Evolutionary conservation across 2,888 invertebrate species (phyloP).

Genomic region (Pristionchus japonicus): DNA sequence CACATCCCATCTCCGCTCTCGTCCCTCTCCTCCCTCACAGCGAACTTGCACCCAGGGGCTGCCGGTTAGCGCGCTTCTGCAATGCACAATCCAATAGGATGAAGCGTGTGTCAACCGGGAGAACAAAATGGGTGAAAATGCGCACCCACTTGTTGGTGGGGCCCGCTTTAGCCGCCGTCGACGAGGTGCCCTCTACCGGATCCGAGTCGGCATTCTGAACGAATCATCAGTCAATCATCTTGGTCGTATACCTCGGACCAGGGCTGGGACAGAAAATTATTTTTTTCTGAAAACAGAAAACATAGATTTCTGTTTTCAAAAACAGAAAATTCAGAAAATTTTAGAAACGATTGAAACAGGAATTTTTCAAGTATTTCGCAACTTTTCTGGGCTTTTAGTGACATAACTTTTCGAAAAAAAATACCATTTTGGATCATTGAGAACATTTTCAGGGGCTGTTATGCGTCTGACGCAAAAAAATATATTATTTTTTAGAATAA

Average conservation of each 20-base stretch:
- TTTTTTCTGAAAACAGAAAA: too few species aligned
- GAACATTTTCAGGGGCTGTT: too few species aligned
- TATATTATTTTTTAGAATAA: background rate
- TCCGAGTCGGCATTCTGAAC: background rate
- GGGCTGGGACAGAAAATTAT: too few species aligned
- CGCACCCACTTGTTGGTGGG: conserved; percentile 42
- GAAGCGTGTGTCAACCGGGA: background rate
- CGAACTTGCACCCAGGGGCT: conserved; percentile 18
- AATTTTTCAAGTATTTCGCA: too few species aligned
- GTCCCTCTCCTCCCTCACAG: background rate
- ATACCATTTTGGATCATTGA: too few species aligned
- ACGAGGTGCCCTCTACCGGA: background rate
- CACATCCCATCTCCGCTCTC: background rate
- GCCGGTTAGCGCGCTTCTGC: conserved; percentile 12
- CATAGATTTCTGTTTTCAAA: too few species aligned
- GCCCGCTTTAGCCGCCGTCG: background rate
- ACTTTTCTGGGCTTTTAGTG: too few species aligned
- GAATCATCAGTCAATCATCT: too few species aligned
- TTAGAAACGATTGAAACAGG: background rate
- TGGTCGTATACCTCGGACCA: too few species aligned
- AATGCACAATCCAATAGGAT: background rate
- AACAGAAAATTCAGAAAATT: too few species aligned
- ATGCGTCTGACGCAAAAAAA: too few species aligned
- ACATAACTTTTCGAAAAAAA: too few species aligned
- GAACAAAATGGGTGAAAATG: background rate